Conservation (phyloP, 2,888 invertebrate species). For the Lasioglossum marginatum region DNA sequence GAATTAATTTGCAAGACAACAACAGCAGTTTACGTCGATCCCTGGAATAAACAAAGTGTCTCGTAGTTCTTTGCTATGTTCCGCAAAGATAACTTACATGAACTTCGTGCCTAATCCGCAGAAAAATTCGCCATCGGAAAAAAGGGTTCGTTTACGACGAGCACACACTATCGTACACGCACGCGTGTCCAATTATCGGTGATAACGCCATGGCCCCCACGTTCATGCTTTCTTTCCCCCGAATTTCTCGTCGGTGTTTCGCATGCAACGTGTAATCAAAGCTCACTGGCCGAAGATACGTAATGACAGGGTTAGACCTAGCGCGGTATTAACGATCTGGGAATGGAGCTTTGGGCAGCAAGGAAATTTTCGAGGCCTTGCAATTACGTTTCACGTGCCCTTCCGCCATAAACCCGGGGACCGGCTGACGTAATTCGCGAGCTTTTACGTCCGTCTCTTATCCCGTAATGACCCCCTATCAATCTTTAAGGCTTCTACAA, state of each 20-base stretch:
- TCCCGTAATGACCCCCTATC: slow-evolving; percentile 39
- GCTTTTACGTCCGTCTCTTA: slow-evolving; percentile 43
- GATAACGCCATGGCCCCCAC: slow-evolving; percentile 48
- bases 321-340: slow-evolving; percentile 70
- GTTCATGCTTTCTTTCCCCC: neutral
- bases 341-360: slow-evolving; percentile 55
- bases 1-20: too few relatives aligned
- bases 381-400: slow-evolving; percentile 60
- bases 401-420: slow-evolving; percentile 22
- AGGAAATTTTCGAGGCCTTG: slow-evolving; percentile 53
- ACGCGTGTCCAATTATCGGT: slow-evolving; percentile 57
- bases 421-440: slow-evolving; percentile 44
- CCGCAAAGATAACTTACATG: neutral
- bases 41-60: neutral
- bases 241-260: slow-evolving; percentile 40
- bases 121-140: slow-evolving; percentile 26
- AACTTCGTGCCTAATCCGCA: neutral
- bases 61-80: neutral
- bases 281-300: slow-evolving; percentile 66
- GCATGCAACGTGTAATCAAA: slow-evolving; percentile 70
- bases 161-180: neutral
- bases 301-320: slow-evolving; percentile 71
- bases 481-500: slow-evolving; percentile 21
- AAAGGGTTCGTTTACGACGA: slow-evolving; percentile 19
- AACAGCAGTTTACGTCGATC: too few relatives aligned